Conservation (phyloP, 2,797 vertebrate genomes). For the Nannoperca australis region DNA sequence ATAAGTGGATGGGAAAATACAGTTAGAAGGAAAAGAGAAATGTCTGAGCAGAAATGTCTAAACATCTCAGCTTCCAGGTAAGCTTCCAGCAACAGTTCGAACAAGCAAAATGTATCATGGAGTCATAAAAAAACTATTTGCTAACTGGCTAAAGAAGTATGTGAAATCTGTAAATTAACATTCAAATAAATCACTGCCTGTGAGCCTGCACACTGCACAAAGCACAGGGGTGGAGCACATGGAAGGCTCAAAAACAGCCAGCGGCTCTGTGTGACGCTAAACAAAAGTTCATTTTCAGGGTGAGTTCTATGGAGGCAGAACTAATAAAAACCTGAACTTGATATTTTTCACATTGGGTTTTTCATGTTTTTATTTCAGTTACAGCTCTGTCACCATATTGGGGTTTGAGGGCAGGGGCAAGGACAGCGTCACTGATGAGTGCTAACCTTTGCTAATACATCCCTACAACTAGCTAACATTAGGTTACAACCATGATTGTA, state of each 20-base stretch:
- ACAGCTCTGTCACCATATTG: too few species aligned
- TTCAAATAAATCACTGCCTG: slow-evolving; percentile 17
- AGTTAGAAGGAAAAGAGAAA: slow-evolving; percentile 13
- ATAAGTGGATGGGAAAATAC: background rate
- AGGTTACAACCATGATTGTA: too few species aligned
- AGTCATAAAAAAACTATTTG: background rate
- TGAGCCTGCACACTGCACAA: slow-evolving; percentile 40
- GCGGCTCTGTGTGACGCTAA: slow-evolving; percentile 18
- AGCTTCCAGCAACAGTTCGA: background rate
- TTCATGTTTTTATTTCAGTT: too few species aligned
- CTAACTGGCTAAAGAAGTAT: slow-evolving; percentile 40
- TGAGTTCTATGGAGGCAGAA: background rate
- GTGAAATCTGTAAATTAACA: slow-evolving; percentile 13
- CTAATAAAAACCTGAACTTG: too few species aligned
- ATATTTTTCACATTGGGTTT: too few species aligned
- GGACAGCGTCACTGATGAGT: too few species aligned
- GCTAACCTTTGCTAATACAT: too few species aligned
- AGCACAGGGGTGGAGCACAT: slow-evolving; percentile 37
- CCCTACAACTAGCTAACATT: too few species aligned
- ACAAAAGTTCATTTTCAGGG: slow-evolving; percentile 50
- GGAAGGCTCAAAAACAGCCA: slow-evolving; percentile 34
- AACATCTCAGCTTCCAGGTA: background rate
- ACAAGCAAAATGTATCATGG: background rate
- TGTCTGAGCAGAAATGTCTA: background rate
- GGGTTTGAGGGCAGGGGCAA: too few species aligned